Percentiles rank a stretch among this genome's conserved stretches.
Conservation (phyloP, 2,797 vertebrate species). For the Clamator glandarius region DNA sequence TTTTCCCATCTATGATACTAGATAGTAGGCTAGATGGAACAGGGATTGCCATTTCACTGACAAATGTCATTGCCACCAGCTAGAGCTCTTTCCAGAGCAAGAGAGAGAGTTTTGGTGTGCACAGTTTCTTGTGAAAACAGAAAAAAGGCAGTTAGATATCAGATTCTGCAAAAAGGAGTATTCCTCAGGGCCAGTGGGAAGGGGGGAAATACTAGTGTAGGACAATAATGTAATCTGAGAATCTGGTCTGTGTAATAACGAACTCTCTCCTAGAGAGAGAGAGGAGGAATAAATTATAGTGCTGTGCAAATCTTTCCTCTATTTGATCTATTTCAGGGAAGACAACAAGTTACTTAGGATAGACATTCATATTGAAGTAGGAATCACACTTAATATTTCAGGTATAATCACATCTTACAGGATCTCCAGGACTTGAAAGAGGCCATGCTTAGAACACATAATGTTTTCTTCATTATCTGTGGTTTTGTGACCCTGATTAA, state of each 20-base stretch:
- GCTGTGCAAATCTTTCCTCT: background rate
- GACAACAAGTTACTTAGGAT: background rate
- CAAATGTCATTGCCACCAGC: background rate
- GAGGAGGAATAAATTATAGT: background rate
- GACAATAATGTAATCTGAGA: background rate
- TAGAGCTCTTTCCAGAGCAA: background rate
- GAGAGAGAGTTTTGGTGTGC: background rate
- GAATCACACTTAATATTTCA: background rate
- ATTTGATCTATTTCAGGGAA: background rate
- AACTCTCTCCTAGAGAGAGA: background rate
- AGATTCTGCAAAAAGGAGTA: background rate
- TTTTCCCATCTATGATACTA: background rate
- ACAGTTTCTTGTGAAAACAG: background rate
- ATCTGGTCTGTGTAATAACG: background rate
- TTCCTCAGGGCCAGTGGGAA: background rate
- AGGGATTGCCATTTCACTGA: background rate
- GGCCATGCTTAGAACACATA: background rate
- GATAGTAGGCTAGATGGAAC: background rate
- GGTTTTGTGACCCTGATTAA: background rate
- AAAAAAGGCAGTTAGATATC: background rate
- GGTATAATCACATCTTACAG: background rate
- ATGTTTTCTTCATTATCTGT: background rate
- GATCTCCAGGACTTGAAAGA: background rate
- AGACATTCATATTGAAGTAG: background rate
- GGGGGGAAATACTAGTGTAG: fast-evolving